These are phyloP conservation scores for Calameuta pallipes DNA, from an alignment of 2,888 invertebrate species.

Conservation along the genomic window DNA sequence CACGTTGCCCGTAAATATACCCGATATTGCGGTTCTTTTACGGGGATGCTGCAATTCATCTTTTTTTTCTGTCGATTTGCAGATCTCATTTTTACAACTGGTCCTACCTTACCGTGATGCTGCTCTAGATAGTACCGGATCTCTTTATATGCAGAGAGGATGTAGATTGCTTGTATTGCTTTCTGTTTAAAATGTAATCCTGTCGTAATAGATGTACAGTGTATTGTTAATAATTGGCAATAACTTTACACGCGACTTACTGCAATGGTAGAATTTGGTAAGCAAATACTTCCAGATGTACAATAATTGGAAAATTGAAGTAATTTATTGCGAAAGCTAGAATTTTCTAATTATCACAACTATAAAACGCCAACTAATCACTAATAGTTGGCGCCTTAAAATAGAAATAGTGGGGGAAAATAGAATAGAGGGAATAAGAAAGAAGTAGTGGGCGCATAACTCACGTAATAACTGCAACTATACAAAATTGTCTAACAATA, in stretches of 20 bases:
- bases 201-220: neutral
- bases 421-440: too few relatives aligned
- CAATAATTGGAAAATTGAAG: neutral
- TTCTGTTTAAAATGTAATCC: neutral
- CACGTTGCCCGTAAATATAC: constrained; percentile 52
- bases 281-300: neutral
- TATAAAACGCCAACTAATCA: too few relatives aligned
- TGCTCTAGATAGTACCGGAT: neutral
- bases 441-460: too few relatives aligned
- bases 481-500: too few relatives aligned
- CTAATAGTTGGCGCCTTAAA: too few relatives aligned
- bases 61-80: constrained; percentile 9
- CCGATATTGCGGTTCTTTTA: constrained; percentile 44
- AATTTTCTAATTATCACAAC: too few relatives aligned
- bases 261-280: neutral
- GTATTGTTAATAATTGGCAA: neutral
- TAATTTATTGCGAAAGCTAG: too few relatives aligned
- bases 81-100: neutral
- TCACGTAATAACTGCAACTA: too few relatives aligned
- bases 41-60: constrained; percentile 21
- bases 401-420: too few relatives aligned
- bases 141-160: neutral
- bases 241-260: neutral
- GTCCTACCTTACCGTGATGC: neutral
- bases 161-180: neutral